Base-by-base conservation (phyloP, 2,888 invertebrate species). In the Lasioglossum malachurum region DNA sequence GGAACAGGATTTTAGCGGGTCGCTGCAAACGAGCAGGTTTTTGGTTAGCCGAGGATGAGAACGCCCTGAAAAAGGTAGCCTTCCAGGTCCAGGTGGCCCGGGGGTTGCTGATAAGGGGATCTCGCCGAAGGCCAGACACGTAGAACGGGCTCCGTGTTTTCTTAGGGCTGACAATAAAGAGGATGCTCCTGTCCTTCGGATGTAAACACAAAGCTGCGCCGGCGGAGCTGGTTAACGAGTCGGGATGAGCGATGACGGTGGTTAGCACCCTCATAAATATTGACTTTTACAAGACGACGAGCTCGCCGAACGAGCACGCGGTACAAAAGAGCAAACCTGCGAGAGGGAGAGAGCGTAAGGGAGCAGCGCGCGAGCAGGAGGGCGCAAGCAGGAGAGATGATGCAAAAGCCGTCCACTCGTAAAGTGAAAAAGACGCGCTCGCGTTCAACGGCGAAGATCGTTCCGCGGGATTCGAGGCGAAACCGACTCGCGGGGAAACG, bases 191-290 rank as follows among this genome's bases (percentile, higher is more conserved):
- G 89, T 90, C 88, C 86, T 88, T 92, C 89, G 86, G 87, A 88
- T 89, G 91, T 87, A 91, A 92, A 91, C 90, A 91, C 90, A 92
- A 93, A 90, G 90, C 81, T 75, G 78, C 81, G 86, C 84, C 89
- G 89, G 84, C 83, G 82, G 77, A 84, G 89, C 82, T 81, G 82
- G 89, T 89, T 91, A 91, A 91, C 90, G 88, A 88, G 89, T 84
- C 78, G 92, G 90, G 92, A 94, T 94, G 94, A 94, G 92, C 93
- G 93, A 94, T 94, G 94, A 93, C 92, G 93, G 92, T 93, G 93
- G 92, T 94, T 93, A 93, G 93, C 93, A 93, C 90, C 92, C 93
- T 94, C 94, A 92, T 94, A 94, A 94, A 94, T 94, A 94, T 94
- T 94, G 93, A 93, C 93, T 93, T 92, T 91, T 93, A 90, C 93